phyloP scores from a whole-genome alignment of 2,113 vertebrate species.

The Saccopteryx bilineata region DNA sequence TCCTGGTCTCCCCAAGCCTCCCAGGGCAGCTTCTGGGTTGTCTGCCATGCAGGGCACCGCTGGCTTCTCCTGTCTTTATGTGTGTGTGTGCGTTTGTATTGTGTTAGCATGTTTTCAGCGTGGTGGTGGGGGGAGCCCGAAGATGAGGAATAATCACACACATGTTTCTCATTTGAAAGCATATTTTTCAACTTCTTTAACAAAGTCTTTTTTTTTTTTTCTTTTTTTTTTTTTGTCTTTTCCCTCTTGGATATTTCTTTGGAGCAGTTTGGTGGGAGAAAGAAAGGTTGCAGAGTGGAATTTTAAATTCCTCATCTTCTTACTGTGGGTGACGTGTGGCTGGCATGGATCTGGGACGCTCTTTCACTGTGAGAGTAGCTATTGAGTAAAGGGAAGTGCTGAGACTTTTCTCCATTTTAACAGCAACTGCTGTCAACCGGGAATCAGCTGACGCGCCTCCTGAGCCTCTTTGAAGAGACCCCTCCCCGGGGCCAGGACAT shows the following conservation, averaged over 20 bases:
- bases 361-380: neutral
- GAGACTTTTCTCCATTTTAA: neutral
- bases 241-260: constrained; percentile 52
- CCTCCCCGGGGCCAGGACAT: neutral
- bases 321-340: neutral
- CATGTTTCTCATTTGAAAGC: constrained; percentile 70
- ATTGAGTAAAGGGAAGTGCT: constrained; percentile 24
- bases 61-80: neutral
- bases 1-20: neutral
- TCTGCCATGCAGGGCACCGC: neutral
- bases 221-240: neutral
- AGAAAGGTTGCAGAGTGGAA: neutral
- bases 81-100: constrained; percentile 29
- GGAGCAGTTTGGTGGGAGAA: neutral
- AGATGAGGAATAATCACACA: constrained; percentile 30
- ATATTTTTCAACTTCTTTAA: constrained; percentile 65
- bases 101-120: constrained; percentile 55
- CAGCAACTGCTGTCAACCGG: neutral
- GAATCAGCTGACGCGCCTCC: neutral
- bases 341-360: neutral
- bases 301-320: constrained; percentile 31
- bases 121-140: neutral
- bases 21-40: neutral
- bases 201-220: constrained; percentile 39
- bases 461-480: neutral